Conservation (phyloP, 2,888 invertebrate genomes). For the Papilio gigon region DNA sequence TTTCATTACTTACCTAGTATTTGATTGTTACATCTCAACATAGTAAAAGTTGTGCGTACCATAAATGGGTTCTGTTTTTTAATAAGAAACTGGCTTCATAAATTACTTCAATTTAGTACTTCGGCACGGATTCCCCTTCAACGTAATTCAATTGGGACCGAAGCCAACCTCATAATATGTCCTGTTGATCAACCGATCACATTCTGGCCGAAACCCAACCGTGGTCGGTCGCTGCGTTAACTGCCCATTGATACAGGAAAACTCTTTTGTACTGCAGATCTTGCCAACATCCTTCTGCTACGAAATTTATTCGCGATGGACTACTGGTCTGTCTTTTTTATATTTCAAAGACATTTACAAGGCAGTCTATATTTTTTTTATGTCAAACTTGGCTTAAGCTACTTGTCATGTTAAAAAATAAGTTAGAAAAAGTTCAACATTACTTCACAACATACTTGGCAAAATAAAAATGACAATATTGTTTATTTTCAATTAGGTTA, state of each 20-base stretch:
- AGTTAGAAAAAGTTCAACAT: too few species aligned
- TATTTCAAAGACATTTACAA: constrained; percentile 3
- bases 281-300: constrained; percentile 20
- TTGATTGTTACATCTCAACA: too few species aligned
- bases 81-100: background rate
- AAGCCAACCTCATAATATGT: constrained; percentile 40
- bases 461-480: too few species aligned
- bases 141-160: constrained; percentile 40
- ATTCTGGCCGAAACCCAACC: constrained; percentile 38
- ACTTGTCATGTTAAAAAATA: too few species aligned
- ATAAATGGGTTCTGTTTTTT: background rate
- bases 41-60: too few species aligned
- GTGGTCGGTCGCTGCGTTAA: constrained; percentile 32
- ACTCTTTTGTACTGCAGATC: constrained; percentile 29
- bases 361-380: background rate
- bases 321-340: background rate
- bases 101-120: constrained; percentile 22
- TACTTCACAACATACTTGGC: too few species aligned
- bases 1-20: too few species aligned
- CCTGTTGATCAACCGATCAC: constrained; percentile 41
- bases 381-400: too few species aligned
- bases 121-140: constrained; percentile 25
- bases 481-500: too few species aligned
- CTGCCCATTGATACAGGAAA: constrained; percentile 36
- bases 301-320: background rate